Evolutionary conservation across 2,113 vertebrate genomes (phyloP).

Genomic region (Mesocricetus auratus): DNA sequence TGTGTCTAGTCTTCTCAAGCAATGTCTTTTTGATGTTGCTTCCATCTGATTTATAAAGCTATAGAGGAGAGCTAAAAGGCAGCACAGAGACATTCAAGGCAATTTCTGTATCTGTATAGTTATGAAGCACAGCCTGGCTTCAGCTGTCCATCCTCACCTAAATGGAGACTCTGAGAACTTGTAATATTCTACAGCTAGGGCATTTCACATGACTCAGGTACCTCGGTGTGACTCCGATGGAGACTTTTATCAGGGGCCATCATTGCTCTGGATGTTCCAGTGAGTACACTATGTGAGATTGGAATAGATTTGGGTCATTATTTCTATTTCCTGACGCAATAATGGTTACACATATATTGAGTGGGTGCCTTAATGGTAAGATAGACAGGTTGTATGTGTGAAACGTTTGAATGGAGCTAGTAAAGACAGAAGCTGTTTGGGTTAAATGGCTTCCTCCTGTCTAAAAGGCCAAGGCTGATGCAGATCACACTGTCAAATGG

Average conservation of each 20-base stretch:
- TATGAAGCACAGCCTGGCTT: neutral
- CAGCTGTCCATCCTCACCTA: neutral
- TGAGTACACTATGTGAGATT: neutral
- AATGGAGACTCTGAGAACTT: neutral
- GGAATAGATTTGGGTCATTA: neutral
- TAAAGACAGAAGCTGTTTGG: neutral
- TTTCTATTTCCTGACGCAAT: neutral
- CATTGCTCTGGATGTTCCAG: neutral
- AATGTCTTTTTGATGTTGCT: neutral
- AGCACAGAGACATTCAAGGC: neutral
- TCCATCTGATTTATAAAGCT: neutral
- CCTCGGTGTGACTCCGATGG: neutral
- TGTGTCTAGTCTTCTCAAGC: fast-evolving
- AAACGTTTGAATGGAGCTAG: neutral
- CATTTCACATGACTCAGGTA: neutral
- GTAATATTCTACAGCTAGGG: neutral
- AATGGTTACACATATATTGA: neutral
- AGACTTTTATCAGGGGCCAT: neutral
- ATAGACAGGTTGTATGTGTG: no score
- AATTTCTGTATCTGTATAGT: neutral
- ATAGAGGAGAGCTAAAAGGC: neutral
- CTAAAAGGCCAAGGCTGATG: neutral
- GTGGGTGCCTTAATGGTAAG: neutral
- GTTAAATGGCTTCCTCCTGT: neutral
- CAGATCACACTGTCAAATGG: neutral